Evolutionary conservation across 1,140 invertebrate genomes (phyloP), one percentile per base, ranked within the genome.

Genomic region (Steinernema khuongi): DNA sequence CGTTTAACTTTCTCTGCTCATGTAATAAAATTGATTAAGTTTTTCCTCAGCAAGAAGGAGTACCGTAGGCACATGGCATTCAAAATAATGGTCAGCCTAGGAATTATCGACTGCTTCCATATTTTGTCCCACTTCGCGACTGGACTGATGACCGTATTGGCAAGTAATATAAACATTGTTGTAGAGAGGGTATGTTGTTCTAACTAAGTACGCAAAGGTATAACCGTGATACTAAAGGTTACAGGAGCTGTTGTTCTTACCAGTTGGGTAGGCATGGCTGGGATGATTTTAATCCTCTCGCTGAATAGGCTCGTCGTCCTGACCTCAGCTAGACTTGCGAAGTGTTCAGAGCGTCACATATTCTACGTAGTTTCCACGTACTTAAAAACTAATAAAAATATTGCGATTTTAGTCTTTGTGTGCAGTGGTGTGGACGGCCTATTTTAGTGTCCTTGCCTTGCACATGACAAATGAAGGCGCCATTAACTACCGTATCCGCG

Each of bases 221-320:
- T n/a, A 41, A 41, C 36, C 7, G 36, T 60, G 50, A 17, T 14
- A 4, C 26, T 60, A 41, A 41, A 41, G 36, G 7, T n/a, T 11
- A 7, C 36, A n/a, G 7, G 36, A 41, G 36, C 36, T 7, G 36
- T 11, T 41, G 36, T 41, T 22, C 50, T 60, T 11, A 60, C 14
- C 50, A 60, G 50, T 26, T 60, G 50, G 50, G 26, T 60, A 60
- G 50, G 50, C 7, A 60, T 60, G 50, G 50, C 19, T 60, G 50
- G 50, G 4, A 60, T 60, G 50, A 60, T 60, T 4, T 60, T 60
- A n/a, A 26, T 22, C 19, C 26, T 60, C 14, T 14, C 50, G 11
- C 50, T 60, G 50, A 60, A 60, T 60, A 14, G 50, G 26, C 4
- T 22, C 4, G 26, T 60, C 22, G 50, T 60, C 50, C 50, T 60